Conservation (phyloP, 35 echinoderm and acorn worm genomes). For the Ophiothrix spiculata region DNA sequence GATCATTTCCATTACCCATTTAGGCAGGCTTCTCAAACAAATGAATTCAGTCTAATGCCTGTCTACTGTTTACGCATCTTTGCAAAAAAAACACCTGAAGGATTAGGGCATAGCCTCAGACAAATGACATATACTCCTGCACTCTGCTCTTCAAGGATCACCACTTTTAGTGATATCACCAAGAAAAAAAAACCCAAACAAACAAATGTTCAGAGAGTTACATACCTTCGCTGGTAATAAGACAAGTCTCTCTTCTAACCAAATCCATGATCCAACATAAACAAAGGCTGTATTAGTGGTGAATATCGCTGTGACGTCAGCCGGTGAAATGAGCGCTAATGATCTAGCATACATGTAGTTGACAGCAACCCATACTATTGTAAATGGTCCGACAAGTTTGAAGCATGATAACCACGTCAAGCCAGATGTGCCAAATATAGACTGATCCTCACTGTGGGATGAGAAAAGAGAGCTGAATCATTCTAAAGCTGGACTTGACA, state of each 20-base stretch:
- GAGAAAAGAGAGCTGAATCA: not conserved
- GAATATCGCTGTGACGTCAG: constrained; percentile 76
- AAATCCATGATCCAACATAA: constrained; percentile 86
- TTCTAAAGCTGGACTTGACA: too few species aligned
- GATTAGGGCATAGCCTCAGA: too few species aligned
- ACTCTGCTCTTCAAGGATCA: too few species aligned
- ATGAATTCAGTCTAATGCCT: too few species aligned
- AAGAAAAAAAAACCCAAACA: too few species aligned
- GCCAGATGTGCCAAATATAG: constrained; percentile 55
- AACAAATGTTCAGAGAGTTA: too few species aligned
- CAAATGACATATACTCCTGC: too few species aligned
- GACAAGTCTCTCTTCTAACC: constrained; percentile 60
- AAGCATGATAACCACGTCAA: constrained; percentile 35
- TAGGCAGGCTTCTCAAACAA: too few species aligned
- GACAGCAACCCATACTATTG: constrained; percentile 59
- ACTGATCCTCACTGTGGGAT: constrained; percentile 67
- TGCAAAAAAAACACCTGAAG: too few species aligned
- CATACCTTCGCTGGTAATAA: constrained; percentile 76
- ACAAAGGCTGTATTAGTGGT: constrained; percentile 93
- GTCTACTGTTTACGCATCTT: too few species aligned
- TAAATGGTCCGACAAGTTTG: constrained; percentile 61
- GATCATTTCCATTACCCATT: too few species aligned
- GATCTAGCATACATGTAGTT: constrained; percentile 87
- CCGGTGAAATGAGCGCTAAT: constrained; percentile 48
- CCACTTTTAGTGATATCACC: too few species aligned